Evolutionary conservation across 2,113 vertebrate species (phyloP), one percentile per base, ranked within the genome.

Genomic region (Boleophthalmus pectinirostris): DNA sequence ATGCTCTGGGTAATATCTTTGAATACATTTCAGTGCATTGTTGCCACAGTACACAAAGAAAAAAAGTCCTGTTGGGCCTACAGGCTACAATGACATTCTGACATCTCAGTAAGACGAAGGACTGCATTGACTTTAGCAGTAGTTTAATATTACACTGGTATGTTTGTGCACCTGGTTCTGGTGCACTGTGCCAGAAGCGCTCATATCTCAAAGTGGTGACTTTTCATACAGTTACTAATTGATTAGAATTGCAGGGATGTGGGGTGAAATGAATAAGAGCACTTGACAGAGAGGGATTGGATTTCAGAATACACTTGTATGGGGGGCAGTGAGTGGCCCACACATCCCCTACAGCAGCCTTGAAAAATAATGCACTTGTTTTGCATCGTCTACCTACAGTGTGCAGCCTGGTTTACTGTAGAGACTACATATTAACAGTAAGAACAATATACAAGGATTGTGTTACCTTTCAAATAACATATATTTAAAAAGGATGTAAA

Each of bases 231-330:
- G 69, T 79, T 69, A 75, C 78, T 81, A 81, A 81, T 73, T 80
- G 75, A 84, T 85, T 78, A 81, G 79, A 12, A 6, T 68, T 68
- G 82, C 79, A 80, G 70, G 73, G 86, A 69, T 77, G 81, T 71
- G 70, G 74, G 73, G 65, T 79, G 74, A 77, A 78, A 70, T 75
- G 67, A 78, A 73, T 68, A 38, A 77, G 72, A 45, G 24, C 58
- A 66, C 71, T 64, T 68, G 68, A 70, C 69, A 15, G 23, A 57
- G 3, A 8, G 49, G 24, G 74, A 78, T 80, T 74, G 57, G 71
- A 70, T 85, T 73, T 49, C 80, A 70, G 25, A 24, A 66, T 24
- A 38, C 3, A 74, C 63, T 67, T 58, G 74, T 58, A 66, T 9
- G 53, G 74, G 13, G 71, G 77, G 20, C 45, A 57, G 47, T 33